Percentiles rank a stretch among this genome's conserved stretches.
Evolutionary conservation across 2,113 vertebrate species (phyloP).

Genomic region (Microcebus griseorufus): DNA sequence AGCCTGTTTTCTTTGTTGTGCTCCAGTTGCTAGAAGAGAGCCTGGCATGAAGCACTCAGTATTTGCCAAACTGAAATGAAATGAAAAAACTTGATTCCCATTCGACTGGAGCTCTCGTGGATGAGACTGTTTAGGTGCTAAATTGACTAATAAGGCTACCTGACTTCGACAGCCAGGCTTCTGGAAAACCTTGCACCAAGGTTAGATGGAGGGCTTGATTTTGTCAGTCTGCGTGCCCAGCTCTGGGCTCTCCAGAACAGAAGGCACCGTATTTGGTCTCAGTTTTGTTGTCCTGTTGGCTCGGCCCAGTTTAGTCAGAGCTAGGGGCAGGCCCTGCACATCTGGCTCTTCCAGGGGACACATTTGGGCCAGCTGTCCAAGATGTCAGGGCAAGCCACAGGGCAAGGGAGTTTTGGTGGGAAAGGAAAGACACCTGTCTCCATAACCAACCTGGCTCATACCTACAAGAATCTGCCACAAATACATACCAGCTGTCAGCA

Average conservation of each 20-base stretch:
- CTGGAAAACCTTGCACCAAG: constrained; percentile 69
- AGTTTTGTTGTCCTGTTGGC: constrained; percentile 79
- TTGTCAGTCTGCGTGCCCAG: constrained; percentile 68
- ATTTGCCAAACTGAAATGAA: not conserved
- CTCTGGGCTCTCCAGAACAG: constrained; percentile 74
- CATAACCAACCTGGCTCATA: constrained; percentile 64
- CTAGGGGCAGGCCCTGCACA: constrained; percentile 74
- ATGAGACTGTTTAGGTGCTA: not conserved
- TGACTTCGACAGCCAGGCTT: constrained; percentile 62
- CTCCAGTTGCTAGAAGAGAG: not conserved
- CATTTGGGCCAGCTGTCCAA: constrained; percentile 78
- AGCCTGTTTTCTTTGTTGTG: not conserved
- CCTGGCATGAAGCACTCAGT: not conserved
- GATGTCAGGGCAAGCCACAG: constrained; percentile 72
- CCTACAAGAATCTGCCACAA: constrained; percentile 57
- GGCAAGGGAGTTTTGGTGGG: constrained; percentile 73
- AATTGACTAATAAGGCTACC: constrained; percentile 54
- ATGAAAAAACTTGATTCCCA: not conserved
- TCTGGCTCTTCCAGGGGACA: constrained; percentile 80
- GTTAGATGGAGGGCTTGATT: constrained; percentile 74
- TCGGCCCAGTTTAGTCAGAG: constrained; percentile 81
- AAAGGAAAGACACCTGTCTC: constrained; percentile 78
- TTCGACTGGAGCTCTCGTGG: not conserved
- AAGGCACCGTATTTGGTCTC: constrained; percentile 77
- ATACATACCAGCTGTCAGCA: constrained; percentile 58